These are phyloP conservation scores for Corvus moneduloides DNA, from an alignment of 2,113 vertebrate genomes.

Conservation along the genomic window DNA sequence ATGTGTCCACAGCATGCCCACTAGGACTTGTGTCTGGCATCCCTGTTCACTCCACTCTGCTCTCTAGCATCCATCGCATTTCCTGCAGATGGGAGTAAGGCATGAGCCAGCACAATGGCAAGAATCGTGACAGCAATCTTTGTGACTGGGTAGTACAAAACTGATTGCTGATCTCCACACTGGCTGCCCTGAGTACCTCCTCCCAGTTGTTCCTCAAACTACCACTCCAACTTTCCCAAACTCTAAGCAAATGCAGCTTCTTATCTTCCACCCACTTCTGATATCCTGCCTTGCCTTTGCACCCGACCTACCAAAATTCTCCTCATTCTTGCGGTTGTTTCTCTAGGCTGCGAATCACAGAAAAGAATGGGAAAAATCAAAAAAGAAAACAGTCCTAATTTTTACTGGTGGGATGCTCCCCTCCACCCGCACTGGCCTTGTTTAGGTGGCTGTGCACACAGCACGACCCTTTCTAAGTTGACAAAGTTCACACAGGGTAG, in stretches of 20 bases:
- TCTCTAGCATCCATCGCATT: background rate
- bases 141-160: background rate
- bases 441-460: background rate
- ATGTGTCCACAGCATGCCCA: background rate
- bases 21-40: background rate
- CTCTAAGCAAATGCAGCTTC: background rate
- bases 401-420: background rate
- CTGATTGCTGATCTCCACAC: background rate
- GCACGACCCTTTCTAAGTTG: background rate
- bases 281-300: conserved; percentile 13
- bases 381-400: background rate
- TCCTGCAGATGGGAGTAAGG: background rate
- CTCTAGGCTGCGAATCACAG: background rate
- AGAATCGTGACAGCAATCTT: background rate
- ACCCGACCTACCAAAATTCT: background rate
- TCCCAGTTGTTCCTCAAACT: background rate
- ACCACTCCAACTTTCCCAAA: background rate
- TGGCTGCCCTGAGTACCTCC: background rate
- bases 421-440: background rate
- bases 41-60: background rate
- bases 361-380: conserved; percentile 33
- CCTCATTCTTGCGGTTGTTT: conserved; percentile 14
- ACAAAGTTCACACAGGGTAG: background rate
- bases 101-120: background rate
- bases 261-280: background rate